Conservation (phyloP, 1,140 invertebrate genomes). For the Achatina immaculata region DNA sequence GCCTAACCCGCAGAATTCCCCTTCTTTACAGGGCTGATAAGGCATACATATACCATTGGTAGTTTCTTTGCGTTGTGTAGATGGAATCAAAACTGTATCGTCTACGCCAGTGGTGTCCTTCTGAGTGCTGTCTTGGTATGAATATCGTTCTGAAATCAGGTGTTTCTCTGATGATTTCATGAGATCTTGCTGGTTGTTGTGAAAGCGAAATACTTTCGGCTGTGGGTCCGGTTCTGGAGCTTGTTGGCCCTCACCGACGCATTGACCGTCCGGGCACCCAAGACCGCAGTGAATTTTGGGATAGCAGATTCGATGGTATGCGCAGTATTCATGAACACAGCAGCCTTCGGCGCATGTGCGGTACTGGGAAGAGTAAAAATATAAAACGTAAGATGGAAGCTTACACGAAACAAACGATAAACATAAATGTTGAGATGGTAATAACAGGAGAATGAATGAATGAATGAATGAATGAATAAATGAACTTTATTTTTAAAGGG, state of each 20-base stretch:
- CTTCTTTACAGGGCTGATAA: slow-evolving; percentile 47
- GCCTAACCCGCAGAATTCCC: slow-evolving; percentile 51
- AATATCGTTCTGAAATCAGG: background rate
- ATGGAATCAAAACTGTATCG: background rate
- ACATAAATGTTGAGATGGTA: no score
- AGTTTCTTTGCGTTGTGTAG: background rate
- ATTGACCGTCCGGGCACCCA: slow-evolving; percentile 64
- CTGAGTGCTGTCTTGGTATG: background rate
- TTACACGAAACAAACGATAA: no score
- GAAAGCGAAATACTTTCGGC: background rate
- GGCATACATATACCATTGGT: slow-evolving; percentile 60
- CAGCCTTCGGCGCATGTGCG: slow-evolving; percentile 59
- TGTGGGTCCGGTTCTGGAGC: background rate
- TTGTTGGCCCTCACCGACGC: slow-evolving; percentile 35
- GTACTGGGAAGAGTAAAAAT: slow-evolving; percentile 56
- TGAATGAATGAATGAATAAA: no score
- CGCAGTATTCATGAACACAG: slow-evolving; percentile 65
- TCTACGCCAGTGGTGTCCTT: background rate
- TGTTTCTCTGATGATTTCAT: background rate
- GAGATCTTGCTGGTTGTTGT: background rate
- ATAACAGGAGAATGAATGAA: no score
- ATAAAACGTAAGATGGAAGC: background rate
- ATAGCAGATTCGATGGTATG: slow-evolving; percentile 63
- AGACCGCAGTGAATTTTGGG: slow-evolving; percentile 61
- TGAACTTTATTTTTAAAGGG: no score